Percentiles rank a stretch among this genome's conserved stretches.
These are phyloP conservation scores for Chlorodrepanis virens DNA, from an alignment of 2,113 vertebrate species.

Conservation along the genomic window DNA sequence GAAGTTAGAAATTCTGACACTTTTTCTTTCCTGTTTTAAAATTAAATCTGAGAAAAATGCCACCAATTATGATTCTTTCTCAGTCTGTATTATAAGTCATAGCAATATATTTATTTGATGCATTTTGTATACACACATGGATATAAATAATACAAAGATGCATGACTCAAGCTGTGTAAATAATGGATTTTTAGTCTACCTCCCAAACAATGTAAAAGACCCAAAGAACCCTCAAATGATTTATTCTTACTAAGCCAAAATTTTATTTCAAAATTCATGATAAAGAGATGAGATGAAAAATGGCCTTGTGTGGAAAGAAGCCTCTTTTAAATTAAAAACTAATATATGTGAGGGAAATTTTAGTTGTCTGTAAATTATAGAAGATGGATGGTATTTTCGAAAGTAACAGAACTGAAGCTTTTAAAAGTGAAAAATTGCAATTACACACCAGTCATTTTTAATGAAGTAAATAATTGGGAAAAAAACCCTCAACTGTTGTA, in stretches of 20 bases:
- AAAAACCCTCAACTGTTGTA: background rate
- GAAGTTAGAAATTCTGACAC: background rate
- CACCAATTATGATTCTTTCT: background rate
- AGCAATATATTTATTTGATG: constrained; percentile 33
- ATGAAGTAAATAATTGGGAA: background rate
- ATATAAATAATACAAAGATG: background rate
- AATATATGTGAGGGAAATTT: background rate
- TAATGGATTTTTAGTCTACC: background rate
- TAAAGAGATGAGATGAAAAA: background rate
- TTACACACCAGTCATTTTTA: background rate
- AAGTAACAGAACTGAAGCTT: background rate
- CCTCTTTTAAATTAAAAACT: background rate
- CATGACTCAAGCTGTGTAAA: constrained; percentile 11
- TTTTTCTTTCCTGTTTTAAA: background rate
- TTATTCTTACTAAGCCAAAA: background rate
- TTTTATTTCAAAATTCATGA: background rate
- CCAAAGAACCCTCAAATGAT: background rate
- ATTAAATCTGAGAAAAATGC: background rate
- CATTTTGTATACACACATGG: background rate
- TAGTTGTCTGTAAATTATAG: background rate
- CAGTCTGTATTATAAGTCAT: background rate
- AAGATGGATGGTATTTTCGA: background rate
- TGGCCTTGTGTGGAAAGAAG: background rate
- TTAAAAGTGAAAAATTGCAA: background rate
- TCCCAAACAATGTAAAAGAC: background rate